Conservation (phyloP, 2,113 vertebrate genomes). For the Manacus vitellinus region DNA sequence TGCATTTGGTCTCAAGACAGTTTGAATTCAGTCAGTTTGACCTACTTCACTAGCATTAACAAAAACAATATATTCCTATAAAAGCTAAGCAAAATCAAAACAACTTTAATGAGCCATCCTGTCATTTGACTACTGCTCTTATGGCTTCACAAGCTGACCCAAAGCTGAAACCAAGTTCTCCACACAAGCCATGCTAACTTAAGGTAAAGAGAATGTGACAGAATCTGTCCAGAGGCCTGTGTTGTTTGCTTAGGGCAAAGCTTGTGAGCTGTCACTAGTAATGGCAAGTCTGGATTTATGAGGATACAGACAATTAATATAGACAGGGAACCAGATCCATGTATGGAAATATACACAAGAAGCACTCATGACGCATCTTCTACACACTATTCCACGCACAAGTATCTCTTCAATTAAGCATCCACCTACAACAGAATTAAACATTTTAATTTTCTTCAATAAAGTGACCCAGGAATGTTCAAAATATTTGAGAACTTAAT, state of each 20-base stretch:
- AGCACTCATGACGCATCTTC: not conserved
- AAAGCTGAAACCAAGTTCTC: not conserved
- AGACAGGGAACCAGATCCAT: not conserved
- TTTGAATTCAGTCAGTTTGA: not conserved
- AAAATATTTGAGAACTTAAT: not conserved
- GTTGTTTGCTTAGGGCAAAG: not conserved
- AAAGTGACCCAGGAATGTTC: not conserved
- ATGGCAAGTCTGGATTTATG: not conserved
- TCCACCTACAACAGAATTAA: not conserved
- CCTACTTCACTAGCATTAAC: not conserved
- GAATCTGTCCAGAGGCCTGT: not conserved
- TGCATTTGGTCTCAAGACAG: not conserved
- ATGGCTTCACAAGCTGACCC: not conserved
- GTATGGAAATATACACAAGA: not conserved
- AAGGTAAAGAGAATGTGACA: not conserved
- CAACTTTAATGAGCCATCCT: not conserved
- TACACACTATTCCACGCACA: not conserved
- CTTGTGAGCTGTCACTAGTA: not conserved
- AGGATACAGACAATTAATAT: not conserved
- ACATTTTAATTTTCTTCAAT: not conserved
- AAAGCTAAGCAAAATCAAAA: not conserved
- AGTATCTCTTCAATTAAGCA: not conserved
- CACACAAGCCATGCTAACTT: not conserved
- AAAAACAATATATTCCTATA: not conserved
- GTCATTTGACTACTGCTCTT: rapidly evolving